Conservation (phyloP, 2,797 vertebrate genomes). For the Falco novaeseelandiae region DNA sequence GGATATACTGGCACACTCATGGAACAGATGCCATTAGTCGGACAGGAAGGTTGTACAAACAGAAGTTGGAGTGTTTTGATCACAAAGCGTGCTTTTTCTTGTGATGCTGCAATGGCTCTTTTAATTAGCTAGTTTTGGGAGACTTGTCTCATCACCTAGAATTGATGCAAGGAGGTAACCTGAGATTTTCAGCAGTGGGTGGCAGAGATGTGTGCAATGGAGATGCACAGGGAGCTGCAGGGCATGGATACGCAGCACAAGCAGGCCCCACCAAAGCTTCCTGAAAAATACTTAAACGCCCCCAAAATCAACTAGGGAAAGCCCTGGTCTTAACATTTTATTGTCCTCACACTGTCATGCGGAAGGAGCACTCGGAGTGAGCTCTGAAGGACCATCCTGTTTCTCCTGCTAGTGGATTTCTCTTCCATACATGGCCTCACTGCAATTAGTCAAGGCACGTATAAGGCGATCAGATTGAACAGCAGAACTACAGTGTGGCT, state of each 20-base stretch:
- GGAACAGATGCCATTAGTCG: background rate
- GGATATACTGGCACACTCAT: background rate
- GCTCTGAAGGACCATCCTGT: background rate
- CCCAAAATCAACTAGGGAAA: background rate
- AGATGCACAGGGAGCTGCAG: background rate
- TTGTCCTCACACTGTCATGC: background rate
- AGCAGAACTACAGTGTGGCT: background rate
- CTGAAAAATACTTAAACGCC: background rate
- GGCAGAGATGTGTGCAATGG: background rate
- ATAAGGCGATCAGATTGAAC: background rate
- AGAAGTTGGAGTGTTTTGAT: background rate
- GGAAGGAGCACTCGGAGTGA: fast-evolving
- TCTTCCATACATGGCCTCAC: background rate
- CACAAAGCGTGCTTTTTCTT: background rate
- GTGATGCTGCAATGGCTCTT: background rate
- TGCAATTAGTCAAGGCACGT: background rate
- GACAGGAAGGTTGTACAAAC: background rate
- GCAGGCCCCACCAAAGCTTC: background rate
- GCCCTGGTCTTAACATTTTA: background rate
- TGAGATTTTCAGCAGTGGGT: background rate
- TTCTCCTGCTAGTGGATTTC: background rate
- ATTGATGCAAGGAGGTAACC: background rate
- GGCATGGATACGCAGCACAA: fast-evolving
- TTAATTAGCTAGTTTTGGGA: background rate
- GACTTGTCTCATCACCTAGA: background rate